Evolutionary conservation across 2,113 vertebrate genomes (phyloP), one percentile per base, ranked within the genome.

Genomic region (Scortum barcoo): DNA sequence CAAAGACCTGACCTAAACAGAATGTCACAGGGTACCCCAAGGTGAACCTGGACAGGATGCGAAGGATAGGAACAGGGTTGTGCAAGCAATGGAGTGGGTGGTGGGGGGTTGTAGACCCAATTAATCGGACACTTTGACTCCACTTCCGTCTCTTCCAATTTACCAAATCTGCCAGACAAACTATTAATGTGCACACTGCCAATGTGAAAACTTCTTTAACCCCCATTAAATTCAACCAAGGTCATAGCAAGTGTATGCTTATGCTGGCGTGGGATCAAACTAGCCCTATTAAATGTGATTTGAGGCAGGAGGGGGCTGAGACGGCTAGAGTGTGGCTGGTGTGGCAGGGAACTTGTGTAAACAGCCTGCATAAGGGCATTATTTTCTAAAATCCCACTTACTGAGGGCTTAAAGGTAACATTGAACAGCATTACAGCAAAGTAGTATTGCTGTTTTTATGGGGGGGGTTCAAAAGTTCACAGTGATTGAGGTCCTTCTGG

Each of bases 181-280:
- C 97, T 96, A 97, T 97, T 97, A 98, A 97, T 98, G 96, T 93
- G 93, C 96, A 95, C 95, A 95, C 94, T 96, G 95, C 95, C 96
- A 96, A 96, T 96, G 84, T 89, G 94, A 97, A 98, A 98, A 97
- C 97, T 97, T 98, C 97, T 97, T 98, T 98, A 97, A 98, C 97
- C 97, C 96, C 90, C 96, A 97, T 97, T 98, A 98, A 98, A 99
- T 96, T 96, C 95, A 95, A 97, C 96, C 97, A 98, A 99, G 97
- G 97, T 97, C 97, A 98, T 96, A 96, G 95, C 95, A 95, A 97
- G 96, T 97, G 96, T 97, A 96, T 95, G 96, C 96, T 99, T 97
- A 97, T 96, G 95, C 96, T 98, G 97, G 97, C 96, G 95, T 95
- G 95, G 96, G 96, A 96, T 99, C 97, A 99, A 97, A 97, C 96